Evolutionary conservation across 2,888 invertebrate species (phyloP), one percentile per base, ranked within the genome.

Genomic region (Watsonalla cultraria): DNA sequence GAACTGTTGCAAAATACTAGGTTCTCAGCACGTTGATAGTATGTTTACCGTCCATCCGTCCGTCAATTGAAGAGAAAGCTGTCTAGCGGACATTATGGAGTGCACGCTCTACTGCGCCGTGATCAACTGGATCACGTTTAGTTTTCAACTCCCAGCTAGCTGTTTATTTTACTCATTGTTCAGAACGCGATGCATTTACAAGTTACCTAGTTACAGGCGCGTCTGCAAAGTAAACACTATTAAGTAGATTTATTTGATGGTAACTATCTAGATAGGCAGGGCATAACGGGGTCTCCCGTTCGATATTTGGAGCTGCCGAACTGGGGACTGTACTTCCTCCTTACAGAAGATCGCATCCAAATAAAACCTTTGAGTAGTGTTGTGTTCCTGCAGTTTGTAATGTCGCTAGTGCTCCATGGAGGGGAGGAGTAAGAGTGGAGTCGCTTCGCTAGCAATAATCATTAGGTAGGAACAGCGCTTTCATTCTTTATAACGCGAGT

Each of bases 51-150:
- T 46, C 54, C 42, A 57, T 54, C 57, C 49, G 60, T 69, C 72
- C 66, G 64, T 64, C 66, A 62, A 65, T 64, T 66, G 66, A 53
- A 62, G 82, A 76, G 84, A 84, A 84, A 84, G 84, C 78, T 59
- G 66, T 61, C 58, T 59, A 54, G 62, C 55, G 59, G 62, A 60
- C 59, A 54, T 54, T 65, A 64, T 62, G 62, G 62, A 56, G 56
- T 55, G 58, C 63, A 75, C 78, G 80, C 76, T 83, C 77, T 74
- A 70, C 71, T 72, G 80, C 73, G 56, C 60, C 52, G 64, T 84
- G 82, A 74, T 79, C 83, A 84, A 84, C 79, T 84, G 74, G 83
- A 75, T 70, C 82, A 66, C 64, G 60, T 45, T 51, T 49, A 49
- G 49, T 49, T 49, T 49, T 49, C 49, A 49, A 49, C 39, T 52